Conservation (phyloP, 2,888 invertebrate species). For the Platypus cylindrus region DNA sequence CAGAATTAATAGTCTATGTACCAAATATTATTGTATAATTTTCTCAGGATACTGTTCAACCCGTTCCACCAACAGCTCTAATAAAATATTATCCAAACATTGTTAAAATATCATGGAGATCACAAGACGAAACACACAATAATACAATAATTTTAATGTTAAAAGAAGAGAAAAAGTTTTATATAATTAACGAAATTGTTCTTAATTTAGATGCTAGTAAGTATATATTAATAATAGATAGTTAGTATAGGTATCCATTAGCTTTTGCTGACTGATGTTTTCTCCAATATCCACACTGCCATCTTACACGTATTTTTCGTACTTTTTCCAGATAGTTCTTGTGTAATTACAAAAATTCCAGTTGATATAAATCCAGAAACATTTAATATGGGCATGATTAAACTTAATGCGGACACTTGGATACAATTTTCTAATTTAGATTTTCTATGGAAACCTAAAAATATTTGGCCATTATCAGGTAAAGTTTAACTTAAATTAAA, state of each 20-base stretch:
- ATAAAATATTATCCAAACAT: conserved; percentile 5
- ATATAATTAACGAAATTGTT: conserved; percentile 10
- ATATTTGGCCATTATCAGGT: neutral
- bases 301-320: too few relatives aligned
- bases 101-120: conserved; percentile 13
- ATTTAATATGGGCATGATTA: too few relatives aligned
- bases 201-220: conserved; percentile 10
- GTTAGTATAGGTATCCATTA: too few relatives aligned
- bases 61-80: conserved; percentile 10
- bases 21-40: too few relatives aligned
- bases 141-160: conserved; percentile 10
- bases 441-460: conserved; percentile 9
- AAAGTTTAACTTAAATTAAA: neutral
- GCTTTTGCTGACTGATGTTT: too few relatives aligned
- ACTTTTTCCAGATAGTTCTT: too few relatives aligned
- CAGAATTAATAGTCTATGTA: too few relatives aligned
- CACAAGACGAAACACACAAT: conserved; percentile 4
- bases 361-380: too few relatives aligned
- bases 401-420: too few relatives aligned
- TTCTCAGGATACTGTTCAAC: conserved; percentile 7
- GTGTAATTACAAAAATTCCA: too few relatives aligned
- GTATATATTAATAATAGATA: neutral
- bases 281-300: too few relatives aligned
- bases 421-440: conserved; percentile 13
- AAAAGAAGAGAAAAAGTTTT: conserved; percentile 7